Percentiles rank a stretch among this genome's conserved stretches.
These are phyloP conservation scores for Oncopodura yosiiana DNA, from an alignment of 1,140 invertebrate genomes.

Conservation along the genomic window DNA sequence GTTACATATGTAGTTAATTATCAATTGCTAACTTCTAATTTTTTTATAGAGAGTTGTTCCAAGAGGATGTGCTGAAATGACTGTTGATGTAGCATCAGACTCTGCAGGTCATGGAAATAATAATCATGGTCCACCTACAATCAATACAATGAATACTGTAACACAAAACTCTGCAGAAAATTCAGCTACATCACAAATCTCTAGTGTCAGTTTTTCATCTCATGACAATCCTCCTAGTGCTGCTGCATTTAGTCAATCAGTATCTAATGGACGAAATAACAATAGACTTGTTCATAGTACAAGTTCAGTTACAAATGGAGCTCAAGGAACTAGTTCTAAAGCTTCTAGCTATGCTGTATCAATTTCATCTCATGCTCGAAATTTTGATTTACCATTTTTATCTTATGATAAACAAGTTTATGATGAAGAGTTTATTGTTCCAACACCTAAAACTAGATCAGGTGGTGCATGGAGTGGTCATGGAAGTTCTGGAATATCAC, in stretches of 20 bases:
- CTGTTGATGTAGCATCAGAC: conserved; percentile 27
- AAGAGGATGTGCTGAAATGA: conserved; percentile 32
- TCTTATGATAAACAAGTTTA: conserved; percentile 30
- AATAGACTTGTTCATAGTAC: conserved; percentile 32
- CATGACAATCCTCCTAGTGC: conserved; percentile 33
- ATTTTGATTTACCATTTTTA: conserved; percentile 31
- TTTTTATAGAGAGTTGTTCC: conserved; percentile 28
- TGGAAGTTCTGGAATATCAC: neutral
- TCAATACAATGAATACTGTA: conserved; percentile 30
- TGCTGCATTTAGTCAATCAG: conserved; percentile 28
- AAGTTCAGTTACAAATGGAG: conserved; percentile 27
- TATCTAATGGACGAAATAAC: conserved; percentile 30
- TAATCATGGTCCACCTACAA: conserved; percentile 3
- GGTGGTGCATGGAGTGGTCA: neutral
- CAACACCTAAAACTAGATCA: conserved; percentile 9
- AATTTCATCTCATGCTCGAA: conserved; percentile 23
- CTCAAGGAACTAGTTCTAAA: conserved; percentile 25
- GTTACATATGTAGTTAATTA: neutral
- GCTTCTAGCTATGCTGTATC: conserved; percentile 33
- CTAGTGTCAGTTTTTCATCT: conserved; percentile 30
- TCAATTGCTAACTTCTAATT: neutral
- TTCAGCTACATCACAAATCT: conserved; percentile 33
- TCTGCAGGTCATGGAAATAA: too few relatives aligned
- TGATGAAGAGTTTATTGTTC: conserved; percentile 31
- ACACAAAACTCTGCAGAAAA: conserved; percentile 34